Evolutionary conservation across 2,888 invertebrate species (phyloP).

Genomic region (Andrena dorsata): DNA sequence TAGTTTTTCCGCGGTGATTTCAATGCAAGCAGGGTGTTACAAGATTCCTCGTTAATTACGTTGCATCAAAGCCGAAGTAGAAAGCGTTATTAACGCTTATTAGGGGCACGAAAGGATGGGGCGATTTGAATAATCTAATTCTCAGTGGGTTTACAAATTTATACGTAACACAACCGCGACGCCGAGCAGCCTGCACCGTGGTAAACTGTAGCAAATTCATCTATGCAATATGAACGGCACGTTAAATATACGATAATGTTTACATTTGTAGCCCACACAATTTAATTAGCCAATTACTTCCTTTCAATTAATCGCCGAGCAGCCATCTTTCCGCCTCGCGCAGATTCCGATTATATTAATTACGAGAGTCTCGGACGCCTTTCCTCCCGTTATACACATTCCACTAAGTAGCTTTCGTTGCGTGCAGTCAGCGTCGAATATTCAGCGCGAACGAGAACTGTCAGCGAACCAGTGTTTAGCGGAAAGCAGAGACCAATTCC

Average conservation of each 20-base stretch:
- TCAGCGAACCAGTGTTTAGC: background rate
- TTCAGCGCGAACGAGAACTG: background rate
- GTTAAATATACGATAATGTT: constrained; percentile 40
- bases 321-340: constrained; percentile 44
- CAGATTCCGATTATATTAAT: constrained; percentile 45
- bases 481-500: background rate
- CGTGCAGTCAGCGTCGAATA: background rate
- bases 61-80: background rate
- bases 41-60: constrained; percentile 8
- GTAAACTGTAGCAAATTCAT: constrained; percentile 21
- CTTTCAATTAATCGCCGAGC: constrained; percentile 45
- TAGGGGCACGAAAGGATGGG: background rate
- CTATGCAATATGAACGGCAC: background rate
- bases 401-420: constrained; percentile 13
- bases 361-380: constrained; percentile 26
- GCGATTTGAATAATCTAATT: constrained; percentile 5
- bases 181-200: background rate
- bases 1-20: constrained; percentile 24
- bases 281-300: constrained; percentile 58
- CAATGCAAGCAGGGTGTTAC: background rate
- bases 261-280: constrained; percentile 41
- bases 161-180: background rate
- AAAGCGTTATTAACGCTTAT: background rate
- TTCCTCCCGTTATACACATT: constrained; percentile 38
- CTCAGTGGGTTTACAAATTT: constrained; percentile 16